A percentile compares a stretch with the other conserved stretches of the same genome.
These are phyloP conservation scores for Rallus limicola DNA, from an alignment of 2,113 vertebrate species.

Conservation along the genomic window DNA sequence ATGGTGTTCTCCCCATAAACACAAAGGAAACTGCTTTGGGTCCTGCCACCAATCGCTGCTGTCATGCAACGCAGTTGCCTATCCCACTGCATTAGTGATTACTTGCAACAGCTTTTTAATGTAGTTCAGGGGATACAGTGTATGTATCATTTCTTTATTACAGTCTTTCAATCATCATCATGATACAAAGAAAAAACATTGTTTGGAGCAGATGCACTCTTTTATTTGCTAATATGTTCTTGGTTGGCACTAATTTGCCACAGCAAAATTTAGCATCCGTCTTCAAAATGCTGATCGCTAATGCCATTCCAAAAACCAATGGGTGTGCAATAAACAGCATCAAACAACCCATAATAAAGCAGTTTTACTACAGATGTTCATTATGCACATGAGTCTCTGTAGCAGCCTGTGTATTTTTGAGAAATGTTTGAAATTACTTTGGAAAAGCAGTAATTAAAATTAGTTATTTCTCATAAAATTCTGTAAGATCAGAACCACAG, in stretches of 20 bases:
- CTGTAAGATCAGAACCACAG: background rate
- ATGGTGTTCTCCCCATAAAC: background rate
- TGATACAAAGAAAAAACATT: constrained; percentile 22
- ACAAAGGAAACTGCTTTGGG: background rate
- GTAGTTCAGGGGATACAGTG: constrained; percentile 33
- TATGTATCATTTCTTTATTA: constrained; percentile 57
- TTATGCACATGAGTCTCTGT: constrained; percentile 56
- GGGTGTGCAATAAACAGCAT: constrained; percentile 22
- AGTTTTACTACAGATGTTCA: constrained; percentile 69
- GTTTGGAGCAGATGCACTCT: constrained; percentile 41
- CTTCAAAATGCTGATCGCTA: constrained; percentile 49
- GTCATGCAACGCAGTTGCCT: background rate
- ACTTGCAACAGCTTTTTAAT: constrained; percentile 32
- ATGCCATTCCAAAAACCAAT: constrained; percentile 43
- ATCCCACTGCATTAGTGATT: background rate
- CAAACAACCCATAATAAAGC: constrained; percentile 47
- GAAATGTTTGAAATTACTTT: constrained; percentile 53
- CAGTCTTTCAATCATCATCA: constrained; percentile 42
- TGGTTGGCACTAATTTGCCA: constrained; percentile 25
- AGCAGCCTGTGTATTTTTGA: constrained; percentile 49
- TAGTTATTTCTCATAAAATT: background rate
- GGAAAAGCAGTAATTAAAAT: constrained; percentile 38
- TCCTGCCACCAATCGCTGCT: background rate
- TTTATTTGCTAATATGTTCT: constrained; percentile 66
- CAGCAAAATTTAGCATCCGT: constrained; percentile 4